Evolutionary conservation across 92 coral and sea anemone genomes (phyloP), one percentile per base, ranked within the genome.

Genomic region (Phenganax subtilis): DNA sequence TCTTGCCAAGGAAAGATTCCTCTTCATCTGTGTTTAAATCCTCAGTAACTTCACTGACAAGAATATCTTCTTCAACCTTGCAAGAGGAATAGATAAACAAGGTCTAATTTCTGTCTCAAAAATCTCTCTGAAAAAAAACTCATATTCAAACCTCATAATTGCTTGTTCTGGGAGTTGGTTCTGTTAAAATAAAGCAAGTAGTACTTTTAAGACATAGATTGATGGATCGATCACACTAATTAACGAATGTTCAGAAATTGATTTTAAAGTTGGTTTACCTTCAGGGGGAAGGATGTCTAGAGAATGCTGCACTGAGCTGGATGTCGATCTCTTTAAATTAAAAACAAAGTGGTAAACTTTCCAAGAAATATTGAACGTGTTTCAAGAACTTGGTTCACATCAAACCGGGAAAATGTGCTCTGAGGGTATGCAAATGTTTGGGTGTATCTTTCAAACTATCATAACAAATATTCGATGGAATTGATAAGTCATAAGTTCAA

Each of bases 281-380:
- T 88, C 90, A 44, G 90, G 90, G n/a, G 90, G 88, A 10, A 88
- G 78, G 30, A 88, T 61, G 52, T 88, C 90, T 75, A 88, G 61
- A 9, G 88, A 88, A 31, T 81, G 82, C 6, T 83, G 86, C 11
- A 70, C 64, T 72, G 72, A 66, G 16, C 72, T 66, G 14, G 72
- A 73, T 28, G 44, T 20, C 16, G 72, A 57, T 66, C 61, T 82
- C 86, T 82, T 20, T 7, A 31, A 82, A 30, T 51, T 20, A 3
- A 57, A 55, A 25, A 76, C 11, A 76, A 76, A 16, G 10, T 76
- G 16, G 28, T 14, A 44, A 20, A 29, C 27, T 20, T n/a, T 37
- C 47, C 2, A 37, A 5, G 47, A 37, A 37, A 37, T 5, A 5
- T 37, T 0, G 5, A 2, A 37, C 5, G 3, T 0, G 47, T 37